These are phyloP conservation scores for Helleia helle DNA, from an alignment of 2,888 invertebrate species.

Conservation along the genomic window DNA sequence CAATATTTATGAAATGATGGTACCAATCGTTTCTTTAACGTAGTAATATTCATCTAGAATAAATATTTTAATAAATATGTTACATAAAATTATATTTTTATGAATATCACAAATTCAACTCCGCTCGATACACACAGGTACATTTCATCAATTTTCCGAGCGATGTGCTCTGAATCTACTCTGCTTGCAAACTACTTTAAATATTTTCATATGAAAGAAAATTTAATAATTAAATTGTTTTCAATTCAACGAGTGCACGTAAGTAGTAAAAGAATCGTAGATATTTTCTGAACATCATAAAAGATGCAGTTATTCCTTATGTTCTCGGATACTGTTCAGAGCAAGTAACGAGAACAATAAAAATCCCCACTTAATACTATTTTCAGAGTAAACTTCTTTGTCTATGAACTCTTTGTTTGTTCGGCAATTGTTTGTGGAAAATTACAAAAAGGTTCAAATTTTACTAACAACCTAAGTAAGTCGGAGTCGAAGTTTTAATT, in stretches of 20 bases:
- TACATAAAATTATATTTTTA: neutral
- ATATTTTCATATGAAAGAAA: neutral
- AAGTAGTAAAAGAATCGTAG: neutral
- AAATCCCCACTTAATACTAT: constrained; percentile 57
- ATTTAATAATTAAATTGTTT: constrained; percentile 2
- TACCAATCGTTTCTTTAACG: too few species aligned
- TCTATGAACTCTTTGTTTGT: constrained; percentile 56
- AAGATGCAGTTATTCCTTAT: neutral
- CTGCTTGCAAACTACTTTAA: neutral
- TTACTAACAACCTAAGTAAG: constrained; percentile 51
- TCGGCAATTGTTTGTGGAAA: constrained; percentile 46
- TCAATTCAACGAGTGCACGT: neutral
- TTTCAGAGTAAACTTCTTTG: constrained; percentile 51
- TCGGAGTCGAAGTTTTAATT: constrained; percentile 59
- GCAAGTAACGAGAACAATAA: constrained; percentile 29
- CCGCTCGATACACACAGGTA: too few species aligned
- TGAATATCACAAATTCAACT: constrained; percentile 1
- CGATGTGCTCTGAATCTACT: too few species aligned
- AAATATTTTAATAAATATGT: too few species aligned
- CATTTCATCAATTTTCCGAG: constrained; percentile 2
- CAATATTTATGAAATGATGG: too few species aligned
- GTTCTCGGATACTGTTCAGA: constrained; percentile 7
- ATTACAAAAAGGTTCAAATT: constrained; percentile 59
- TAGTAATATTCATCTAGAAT: too few species aligned
- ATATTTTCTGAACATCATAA: constrained; percentile 1